A percentile compares a stretch with the other conserved stretches of the same genome.
phyloP scores from a whole-genome alignment of 1,140 invertebrate genomes.

The Diorhabda sublineata region DNA sequence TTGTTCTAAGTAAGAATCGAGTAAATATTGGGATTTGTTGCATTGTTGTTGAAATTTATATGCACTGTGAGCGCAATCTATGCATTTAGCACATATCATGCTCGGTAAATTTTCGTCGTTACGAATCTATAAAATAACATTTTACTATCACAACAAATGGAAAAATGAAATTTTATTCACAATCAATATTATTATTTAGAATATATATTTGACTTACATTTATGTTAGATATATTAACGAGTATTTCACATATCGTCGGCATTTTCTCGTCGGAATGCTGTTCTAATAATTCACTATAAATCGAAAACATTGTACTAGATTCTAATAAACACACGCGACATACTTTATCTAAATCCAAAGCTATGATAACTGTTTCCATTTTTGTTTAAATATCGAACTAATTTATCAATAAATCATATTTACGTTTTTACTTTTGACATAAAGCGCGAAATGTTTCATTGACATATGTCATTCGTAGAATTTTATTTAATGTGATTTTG shows the following conservation, averaged over 20 bases:
- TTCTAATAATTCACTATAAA: conserved; percentile 32
- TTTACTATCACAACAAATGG: not conserved
- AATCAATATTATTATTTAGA: too few relatives aligned
- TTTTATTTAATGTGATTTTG: too few relatives aligned
- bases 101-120: conserved; percentile 31
- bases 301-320: conserved; percentile 29
- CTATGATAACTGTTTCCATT: conserved; percentile 14
- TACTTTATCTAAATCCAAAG: conserved; percentile 28
- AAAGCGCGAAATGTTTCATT: too few relatives aligned
- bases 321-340: conserved; percentile 31
- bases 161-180: not conserved
- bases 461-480: too few relatives aligned
- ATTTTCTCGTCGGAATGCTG: conserved; percentile 23
- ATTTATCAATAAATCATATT: too few relatives aligned
- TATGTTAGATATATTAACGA: conserved; percentile 30
- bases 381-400: not conserved
- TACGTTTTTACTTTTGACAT: too few relatives aligned
- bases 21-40: conserved; percentile 30
- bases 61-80: conserved; percentile 29
- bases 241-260: conserved; percentile 28
- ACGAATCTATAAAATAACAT: conserved; percentile 26
- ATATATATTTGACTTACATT: conserved; percentile 14
- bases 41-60: conserved; percentile 37
- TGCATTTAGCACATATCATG: conserved; percentile 33
- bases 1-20: conserved; percentile 29